These are phyloP conservation scores for Brachionus rotundiformis DNA, from an alignment of 1,140 invertebrate genomes.

Conservation along the genomic window DNA sequence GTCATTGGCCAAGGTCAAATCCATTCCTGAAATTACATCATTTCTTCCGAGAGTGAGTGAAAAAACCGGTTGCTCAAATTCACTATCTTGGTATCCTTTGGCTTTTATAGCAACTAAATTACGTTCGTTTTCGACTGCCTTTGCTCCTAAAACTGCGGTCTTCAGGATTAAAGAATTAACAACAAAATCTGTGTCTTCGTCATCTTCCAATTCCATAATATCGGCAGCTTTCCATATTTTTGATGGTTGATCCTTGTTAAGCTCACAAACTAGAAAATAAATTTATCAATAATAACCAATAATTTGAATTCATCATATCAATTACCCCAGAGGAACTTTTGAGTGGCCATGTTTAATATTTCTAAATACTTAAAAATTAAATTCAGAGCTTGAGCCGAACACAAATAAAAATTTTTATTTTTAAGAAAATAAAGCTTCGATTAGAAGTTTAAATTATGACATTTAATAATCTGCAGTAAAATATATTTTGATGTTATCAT, in stretches of 20 bases:
- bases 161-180: conserved; percentile 57
- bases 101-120: conserved; percentile 58
- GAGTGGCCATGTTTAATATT: background rate
- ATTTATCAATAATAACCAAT: no score
- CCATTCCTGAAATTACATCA: conserved; percentile 57
- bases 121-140: conserved; percentile 56
- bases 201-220: conserved; percentile 54
- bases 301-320: no score
- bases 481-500: background rate
- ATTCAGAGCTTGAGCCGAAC: background rate
- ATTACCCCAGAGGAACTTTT: conserved; percentile 46
- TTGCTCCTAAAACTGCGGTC: conserved; percentile 56
- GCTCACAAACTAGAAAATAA: conserved; percentile 54
- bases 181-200: conserved; percentile 57
- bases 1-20: conserved; percentile 56
- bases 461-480: conserved; percentile 4
- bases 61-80: conserved; percentile 56
- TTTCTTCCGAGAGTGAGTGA: conserved; percentile 57
- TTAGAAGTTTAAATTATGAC: background rate
- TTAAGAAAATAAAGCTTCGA: background rate
- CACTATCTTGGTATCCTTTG: conserved; percentile 55
- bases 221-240: conserved; percentile 55
- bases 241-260: conserved; percentile 56
- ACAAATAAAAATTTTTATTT: background rate
- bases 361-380: background rate